Percentiles rank a stretch among this genome's conserved stretches.
phyloP scores from a whole-genome alignment of 2,113 vertebrate genomes.

The Oreochromis aureus region DNA sequence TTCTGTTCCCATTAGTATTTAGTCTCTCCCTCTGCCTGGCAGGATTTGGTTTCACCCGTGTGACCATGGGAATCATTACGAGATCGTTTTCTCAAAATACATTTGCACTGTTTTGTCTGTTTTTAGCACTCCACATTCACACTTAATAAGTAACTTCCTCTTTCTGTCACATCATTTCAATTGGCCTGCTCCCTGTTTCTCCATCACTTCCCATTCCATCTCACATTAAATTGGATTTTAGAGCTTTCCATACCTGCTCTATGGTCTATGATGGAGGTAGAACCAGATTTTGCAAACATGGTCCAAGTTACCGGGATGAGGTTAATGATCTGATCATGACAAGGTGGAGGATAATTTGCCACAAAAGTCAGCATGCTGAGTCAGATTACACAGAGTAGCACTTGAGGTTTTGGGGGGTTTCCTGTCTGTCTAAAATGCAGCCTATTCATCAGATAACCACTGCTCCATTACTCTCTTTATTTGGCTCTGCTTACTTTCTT shows the following conservation, averaged over 20 bases:
- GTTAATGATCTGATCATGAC: conserved; percentile 51
- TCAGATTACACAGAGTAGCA: neutral
- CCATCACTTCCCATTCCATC: neutral
- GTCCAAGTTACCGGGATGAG: conserved; percentile 14
- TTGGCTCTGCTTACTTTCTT: neutral
- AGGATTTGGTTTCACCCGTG: neutral
- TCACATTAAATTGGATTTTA: neutral
- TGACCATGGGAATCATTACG: neutral
- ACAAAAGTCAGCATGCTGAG: conserved; percentile 22
- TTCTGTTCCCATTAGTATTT: neutral
- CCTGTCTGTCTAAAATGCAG: neutral
- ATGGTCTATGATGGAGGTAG: neutral
- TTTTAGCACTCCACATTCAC: neutral
- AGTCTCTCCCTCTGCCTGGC: neutral
- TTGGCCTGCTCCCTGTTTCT: neutral
- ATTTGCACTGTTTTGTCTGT: conserved; percentile 3
- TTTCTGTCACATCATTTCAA: neutral
- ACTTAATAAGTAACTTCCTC: neutral
- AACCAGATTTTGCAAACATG: conserved; percentile 31
- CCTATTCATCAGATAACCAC: neutral
- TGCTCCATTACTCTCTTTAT: neutral
- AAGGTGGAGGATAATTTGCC: conserved; percentile 20
- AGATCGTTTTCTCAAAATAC: conserved; percentile 23
- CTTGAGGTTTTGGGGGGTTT: neutral
- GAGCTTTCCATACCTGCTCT: neutral